These are phyloP conservation scores for Empidonax traillii DNA, from an alignment of 2,113 vertebrate species.

Conservation along the genomic window DNA sequence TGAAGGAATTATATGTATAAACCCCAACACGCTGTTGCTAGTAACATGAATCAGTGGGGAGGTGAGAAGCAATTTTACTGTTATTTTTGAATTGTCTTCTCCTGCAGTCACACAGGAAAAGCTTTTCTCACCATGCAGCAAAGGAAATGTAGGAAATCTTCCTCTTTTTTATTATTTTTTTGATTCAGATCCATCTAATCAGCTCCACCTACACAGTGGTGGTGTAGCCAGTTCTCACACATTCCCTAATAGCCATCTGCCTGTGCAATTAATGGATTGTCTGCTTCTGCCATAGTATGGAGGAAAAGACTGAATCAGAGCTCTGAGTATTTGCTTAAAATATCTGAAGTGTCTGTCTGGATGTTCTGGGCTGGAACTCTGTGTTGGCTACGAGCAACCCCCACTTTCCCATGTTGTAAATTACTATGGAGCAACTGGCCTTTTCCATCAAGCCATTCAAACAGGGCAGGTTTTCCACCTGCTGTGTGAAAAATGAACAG, in stretches of 20 bases:
- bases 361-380: not conserved
- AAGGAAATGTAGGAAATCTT: slow-evolving; percentile 27
- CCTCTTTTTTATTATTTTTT: not conserved
- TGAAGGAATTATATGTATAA: not conserved
- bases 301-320: not conserved
- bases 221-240: slow-evolving; percentile 29
- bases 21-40: not conserved
- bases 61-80: slow-evolving; percentile 44
- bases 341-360: not conserved
- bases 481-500: slow-evolving; percentile 21
- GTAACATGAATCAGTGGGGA: slow-evolving; percentile 7
- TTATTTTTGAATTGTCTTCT: slow-evolving; percentile 54
- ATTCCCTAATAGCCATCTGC: slow-evolving; percentile 47
- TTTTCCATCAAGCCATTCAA: not conserved
- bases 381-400: not conserved
- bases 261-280: slow-evolving; percentile 19
- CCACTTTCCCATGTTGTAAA: not conserved
- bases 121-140: slow-evolving; percentile 27
- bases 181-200: slow-evolving; percentile 45
- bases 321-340: slow-evolving; percentile 28
- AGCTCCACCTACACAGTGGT: slow-evolving; percentile 57
- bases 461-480: slow-evolving; percentile 9
- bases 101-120: not conserved
- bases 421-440: not conserved
- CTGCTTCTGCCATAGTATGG: not conserved